Evolutionary conservation across 2,797 vertebrate genomes (phyloP), one percentile per base, ranked within the genome.

Genomic region (Nannoperca australis): DNA sequence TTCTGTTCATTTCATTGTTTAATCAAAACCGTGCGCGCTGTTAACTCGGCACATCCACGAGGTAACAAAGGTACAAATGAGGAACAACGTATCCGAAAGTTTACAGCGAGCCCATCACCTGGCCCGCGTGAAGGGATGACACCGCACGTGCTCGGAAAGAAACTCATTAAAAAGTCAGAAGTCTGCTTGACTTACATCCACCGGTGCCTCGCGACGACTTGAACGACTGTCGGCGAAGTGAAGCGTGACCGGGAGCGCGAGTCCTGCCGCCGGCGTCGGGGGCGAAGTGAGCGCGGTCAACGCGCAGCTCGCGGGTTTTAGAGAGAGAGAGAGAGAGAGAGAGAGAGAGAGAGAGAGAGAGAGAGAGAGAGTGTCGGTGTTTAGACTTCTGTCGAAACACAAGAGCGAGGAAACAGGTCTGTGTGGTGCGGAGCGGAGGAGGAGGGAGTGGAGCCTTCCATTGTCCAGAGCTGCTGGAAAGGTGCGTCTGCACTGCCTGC

Each of bases 161-260:
- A 7, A 18, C 14, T 51, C 14, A 22, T 68, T 45, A 62, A 83
- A 40, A 11, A 22, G 8, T 3, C 64, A 83, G 0, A 51, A 63
- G 65, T 38, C 7, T 7, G 50, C 40, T 64, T 82, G 68, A 88
- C 89, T 88, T 69, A 86, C 87, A 36, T 69, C 36, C 45, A 34
- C 32, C 59, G 58, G 50, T 12, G 72, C 14, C 54, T 40, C 73
- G 53, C 62, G 68, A 77, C 62, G 60, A 49, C 74, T 56, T 18
- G 30, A 24, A 18, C 59, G 0, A 47, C 54, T 4, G 38, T 22
- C 3, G 63, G 53, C 2, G 58, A 30, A 58, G 66, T 45, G 82
- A 42, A 42, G 69, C 2, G 60, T 53, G 70, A 20, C 56, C 32
- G 70, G 10, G 54, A 44, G 8, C 24, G 24, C 24, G 24, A 54